Percentiles rank a stretch among this genome's conserved stretches.
These are phyloP conservation scores for Agonopterix alstromeriana DNA, from an alignment of 2,888 invertebrate genomes.

Conservation along the genomic window DNA sequence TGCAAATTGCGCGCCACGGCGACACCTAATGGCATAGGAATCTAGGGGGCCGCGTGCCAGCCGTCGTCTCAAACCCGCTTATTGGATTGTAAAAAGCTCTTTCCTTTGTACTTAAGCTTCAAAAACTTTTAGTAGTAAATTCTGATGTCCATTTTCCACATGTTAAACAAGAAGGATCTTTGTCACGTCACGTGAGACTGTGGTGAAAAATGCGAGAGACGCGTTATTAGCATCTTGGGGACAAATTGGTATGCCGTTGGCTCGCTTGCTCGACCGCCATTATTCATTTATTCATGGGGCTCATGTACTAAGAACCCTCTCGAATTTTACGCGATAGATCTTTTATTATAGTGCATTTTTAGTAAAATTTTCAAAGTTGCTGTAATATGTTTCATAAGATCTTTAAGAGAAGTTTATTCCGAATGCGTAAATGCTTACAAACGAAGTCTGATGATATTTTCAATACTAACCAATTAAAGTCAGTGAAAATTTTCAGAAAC, in stretches of 20 bases:
- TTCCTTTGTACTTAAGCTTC: slow-evolving; percentile 4
- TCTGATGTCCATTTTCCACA: slow-evolving; percentile 5
- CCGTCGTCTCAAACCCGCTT: slow-evolving; percentile 27
- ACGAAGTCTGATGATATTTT: too few species aligned
- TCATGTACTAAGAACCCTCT: slow-evolving; percentile 44
- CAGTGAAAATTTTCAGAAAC: too few species aligned
- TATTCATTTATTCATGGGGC: slow-evolving; percentile 71
- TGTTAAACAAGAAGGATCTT: slow-evolving; percentile 33
- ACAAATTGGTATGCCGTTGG: slow-evolving; percentile 67
- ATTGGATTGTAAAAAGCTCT: slow-evolving; percentile 55
- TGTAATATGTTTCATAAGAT: neutral
- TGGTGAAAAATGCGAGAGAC: slow-evolving; percentile 61
- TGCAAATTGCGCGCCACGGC: slow-evolving; percentile 69
- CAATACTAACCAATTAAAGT: too few species aligned
- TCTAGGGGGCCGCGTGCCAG: slow-evolving; percentile 49
- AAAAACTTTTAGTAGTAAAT: too few species aligned
- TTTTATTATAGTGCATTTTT: neutral
- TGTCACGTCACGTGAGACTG: slow-evolving; percentile 32
- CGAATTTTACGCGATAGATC: slow-evolving; percentile 27
- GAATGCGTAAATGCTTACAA: too few species aligned
- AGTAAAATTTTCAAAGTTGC: neutral
- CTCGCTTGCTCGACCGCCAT: slow-evolving; percentile 57
- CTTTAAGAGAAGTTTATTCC: too few species aligned
- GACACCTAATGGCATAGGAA: slow-evolving; percentile 73
- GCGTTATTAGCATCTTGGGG: slow-evolving; percentile 63